Base-by-base conservation (phyloP, 2,888 invertebrate genomes). In the Electrophaes corylata region DNA sequence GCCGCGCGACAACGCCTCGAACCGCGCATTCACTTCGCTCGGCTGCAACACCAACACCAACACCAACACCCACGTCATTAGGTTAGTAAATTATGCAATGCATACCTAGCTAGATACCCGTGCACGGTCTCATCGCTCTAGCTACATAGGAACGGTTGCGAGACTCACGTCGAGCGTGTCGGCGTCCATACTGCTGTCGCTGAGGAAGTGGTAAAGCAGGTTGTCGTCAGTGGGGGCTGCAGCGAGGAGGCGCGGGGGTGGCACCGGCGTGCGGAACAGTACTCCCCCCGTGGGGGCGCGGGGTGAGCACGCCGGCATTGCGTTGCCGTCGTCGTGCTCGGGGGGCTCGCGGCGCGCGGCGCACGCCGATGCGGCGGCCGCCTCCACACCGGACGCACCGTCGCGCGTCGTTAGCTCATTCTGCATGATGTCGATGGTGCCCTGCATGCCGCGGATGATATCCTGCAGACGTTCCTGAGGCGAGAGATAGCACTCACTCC, bases 361-460 rank as follows among this genome's bases (percentile, higher is more conserved):
- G 10, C 26, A 4, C 23, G 46, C 12, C 45, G 16, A 45, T 16
- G 41, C 12, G 43, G 18, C 58, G 44, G 12, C 48, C 10, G 51
- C 44, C 10, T n/a, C 12, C 18, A 18, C 48, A 2, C 60, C 51
- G n/a, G 75, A 75, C 14, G 73, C n/a, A 68, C 3, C 23, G 43
- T 8, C 14, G 35, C 43, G 49, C 78, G 81, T 1, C 79, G 76
- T n/a, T 58, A 86, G 67, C 73, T 87, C 85, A 70, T 84, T 83
- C 71, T 84, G 83, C 19, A 86, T 78, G 64, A 84, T 86, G 69
- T 83, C 84, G 43, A 88, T 84, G 11, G 75, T 84, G 62, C 66
- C 71, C 72, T 81, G 82, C 84, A 85, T 81, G 35, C 67, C 69
- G 52, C 72, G 67, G 51, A 86, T 79, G 58, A 75, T 78, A 23